Percentiles rank a stretch among this genome's conserved stretches.
Conservation (phyloP, 2,888 invertebrate species). For the Ptychoptera contaminata region DNA sequence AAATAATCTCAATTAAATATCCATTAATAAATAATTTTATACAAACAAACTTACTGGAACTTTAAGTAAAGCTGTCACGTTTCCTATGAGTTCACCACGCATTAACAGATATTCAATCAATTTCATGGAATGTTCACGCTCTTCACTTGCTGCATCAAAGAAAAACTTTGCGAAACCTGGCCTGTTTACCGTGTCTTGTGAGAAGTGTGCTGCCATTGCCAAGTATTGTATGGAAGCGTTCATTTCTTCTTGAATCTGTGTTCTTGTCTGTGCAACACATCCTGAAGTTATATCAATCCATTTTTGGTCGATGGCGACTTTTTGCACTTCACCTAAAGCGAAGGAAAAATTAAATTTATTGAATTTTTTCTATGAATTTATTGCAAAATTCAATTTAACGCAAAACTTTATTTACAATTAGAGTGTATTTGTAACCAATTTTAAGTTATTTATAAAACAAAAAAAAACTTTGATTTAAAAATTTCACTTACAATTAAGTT, state of each 20-base stretch:
- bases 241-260: slow-evolving; percentile 65
- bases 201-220: slow-evolving; percentile 76
- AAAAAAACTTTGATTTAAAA: slow-evolving; percentile 1
- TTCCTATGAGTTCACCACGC: slow-evolving; percentile 59
- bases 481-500: slow-evolving; percentile 50
- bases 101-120: slow-evolving; percentile 76
- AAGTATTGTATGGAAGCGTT: slow-evolving; percentile 67
- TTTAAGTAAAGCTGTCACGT: slow-evolving; percentile 7
- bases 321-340: slow-evolving; percentile 38
- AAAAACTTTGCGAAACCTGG: slow-evolving; percentile 81
- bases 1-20: no score
- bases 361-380: no score
- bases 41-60: no score
- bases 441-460: no score
- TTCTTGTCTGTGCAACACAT: slow-evolving; percentile 46
- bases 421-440: no score
- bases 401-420: no score
- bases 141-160: slow-evolving; percentile 70
- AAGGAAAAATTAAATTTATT: no score
- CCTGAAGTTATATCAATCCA: slow-evolving; percentile 53
- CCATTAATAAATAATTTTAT: background rate
- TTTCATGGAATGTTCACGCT: slow-evolving; percentile 76
- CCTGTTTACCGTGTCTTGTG: slow-evolving; percentile 57
- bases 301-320: slow-evolving; percentile 36
- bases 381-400: no score